These are phyloP conservation scores for Platanista minor DNA, from an alignment of 2,113 vertebrate genomes.

Conservation along the genomic window DNA sequence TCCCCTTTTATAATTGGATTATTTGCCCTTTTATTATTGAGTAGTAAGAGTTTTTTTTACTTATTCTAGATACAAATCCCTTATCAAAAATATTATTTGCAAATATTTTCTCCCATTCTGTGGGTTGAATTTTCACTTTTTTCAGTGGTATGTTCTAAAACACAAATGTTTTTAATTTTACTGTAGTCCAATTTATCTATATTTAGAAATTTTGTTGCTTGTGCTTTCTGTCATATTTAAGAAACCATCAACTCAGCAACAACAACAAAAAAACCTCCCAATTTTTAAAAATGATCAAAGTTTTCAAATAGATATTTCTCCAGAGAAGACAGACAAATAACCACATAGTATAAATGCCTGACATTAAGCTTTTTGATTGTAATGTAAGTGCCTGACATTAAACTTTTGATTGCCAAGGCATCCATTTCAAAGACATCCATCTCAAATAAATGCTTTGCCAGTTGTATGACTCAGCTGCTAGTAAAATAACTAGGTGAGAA, in stretches of 20 bases:
- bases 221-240: not conserved
- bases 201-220: not conserved
- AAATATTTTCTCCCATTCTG: not conserved
- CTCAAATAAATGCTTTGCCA: not conserved
- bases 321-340: not conserved
- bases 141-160: not conserved
- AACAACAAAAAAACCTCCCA: not conserved
- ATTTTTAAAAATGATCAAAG: not conserved
- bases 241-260: not conserved
- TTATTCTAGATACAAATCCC: not conserved
- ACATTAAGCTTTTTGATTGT: not conserved
- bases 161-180: not conserved
- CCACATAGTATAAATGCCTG: not conserved
- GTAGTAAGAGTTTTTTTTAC: not conserved
- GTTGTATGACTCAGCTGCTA: not conserved
- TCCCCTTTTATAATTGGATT: not conserved
- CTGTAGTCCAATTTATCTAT: not conserved
- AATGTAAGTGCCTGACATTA: too few relatives aligned
- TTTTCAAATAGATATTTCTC: not conserved
- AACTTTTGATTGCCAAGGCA: not conserved
- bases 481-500: not conserved
- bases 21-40: not conserved
- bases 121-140: not conserved
- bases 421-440: not conserved
- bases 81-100: not conserved